Evolutionary conservation across 2,888 invertebrate species (phyloP), one percentile per base, ranked within the genome.

Genomic region (Argyra leucocephala): DNA sequence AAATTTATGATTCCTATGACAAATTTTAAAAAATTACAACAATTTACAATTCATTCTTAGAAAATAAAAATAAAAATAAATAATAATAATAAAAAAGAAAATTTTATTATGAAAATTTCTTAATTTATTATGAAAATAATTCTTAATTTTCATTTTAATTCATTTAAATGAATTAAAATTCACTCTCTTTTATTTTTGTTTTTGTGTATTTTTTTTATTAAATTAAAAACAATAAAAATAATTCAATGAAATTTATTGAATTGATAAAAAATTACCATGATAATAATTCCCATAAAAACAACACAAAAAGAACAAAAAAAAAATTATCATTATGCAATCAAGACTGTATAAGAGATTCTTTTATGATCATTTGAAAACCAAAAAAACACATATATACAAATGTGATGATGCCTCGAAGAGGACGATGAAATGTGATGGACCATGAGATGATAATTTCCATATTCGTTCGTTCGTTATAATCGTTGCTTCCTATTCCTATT

Each of bases 201-300:
- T 37, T 37, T 15, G 12, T 12, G 12, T 37, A 37, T 37, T 31
- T 18, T 48, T 3, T 48, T 12, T 48, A 5, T 58, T 1, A 58
- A 22, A 22, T 58, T 22, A 58, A 22, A n/a, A 22, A 58, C 21
- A 58, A 22, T 22, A 58, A 58, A n/a, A 58, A 22, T 58, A 58
- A 22, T 58, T 22, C 58, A 58, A 58, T 22, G 22, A 58, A 22
- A 58, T 58, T 58, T 58, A 22, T 58, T 58, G 21, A 22, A 61
- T 24, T 65, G 21, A 57, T 58, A 61, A 65, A 65, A 48, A 48
- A 48, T 48, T 48, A 48, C 61, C 31, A 60, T 24, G 22, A 61
- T 48, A 64, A 64, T 61, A 23, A 37, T 48, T 61, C 26, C 26
- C 9, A 24, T 22, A n/a, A 23, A 24, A 59, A 21, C 6, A 21